Evolutionary conservation across 64 coral and sea anemone genomes (phyloP), one percentile per base, ranked within the genome.

Genomic region (Orbicella faveolata): DNA sequence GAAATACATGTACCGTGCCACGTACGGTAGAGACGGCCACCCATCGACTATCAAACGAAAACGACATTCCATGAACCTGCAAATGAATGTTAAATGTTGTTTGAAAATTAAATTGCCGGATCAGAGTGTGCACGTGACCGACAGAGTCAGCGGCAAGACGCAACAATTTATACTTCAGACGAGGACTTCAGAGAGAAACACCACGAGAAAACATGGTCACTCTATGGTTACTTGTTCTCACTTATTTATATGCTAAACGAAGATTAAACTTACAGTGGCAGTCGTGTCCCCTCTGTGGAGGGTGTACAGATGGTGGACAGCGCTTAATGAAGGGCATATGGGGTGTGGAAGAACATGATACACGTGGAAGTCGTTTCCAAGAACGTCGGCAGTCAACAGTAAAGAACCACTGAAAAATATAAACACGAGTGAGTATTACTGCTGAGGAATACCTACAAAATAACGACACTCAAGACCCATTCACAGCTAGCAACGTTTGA

Each of bases 361-460:
- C n/a, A 98, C 88, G 73, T 98, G 93, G 77, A 98, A 98, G 44
- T 98, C 90, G 61, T 98, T 94, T 64, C 96, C 96, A 19, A 98
- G 80, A 16, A 87, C 73, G 75, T 98, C 96, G 16, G 96, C 93
- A 61, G 96, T 95, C 36, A 98, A 83, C 55, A 98, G 54, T 65
- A 98, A 61, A 15, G 96, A 95, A 26, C 94, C 96, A 74, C 96
- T 98, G 75, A 39, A 93, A 90, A 19, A 88, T 57, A 78, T 41
- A 53, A 75, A 20, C 0, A 48, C 17, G 8, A 63, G 81, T 84
- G 10, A 69, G 81, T 75, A 57, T 57, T 20, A 84, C 36, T 9
- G 1, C 25, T 39, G 16, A 83, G 80, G 20, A 61, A 57, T 83
- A 65, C 54, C 9, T 57, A 57, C 54, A 57, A 57, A 57, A 57